Evolutionary conservation across 2,888 invertebrate genomes (phyloP).

Genomic region (Limnephilus auricula): DNA sequence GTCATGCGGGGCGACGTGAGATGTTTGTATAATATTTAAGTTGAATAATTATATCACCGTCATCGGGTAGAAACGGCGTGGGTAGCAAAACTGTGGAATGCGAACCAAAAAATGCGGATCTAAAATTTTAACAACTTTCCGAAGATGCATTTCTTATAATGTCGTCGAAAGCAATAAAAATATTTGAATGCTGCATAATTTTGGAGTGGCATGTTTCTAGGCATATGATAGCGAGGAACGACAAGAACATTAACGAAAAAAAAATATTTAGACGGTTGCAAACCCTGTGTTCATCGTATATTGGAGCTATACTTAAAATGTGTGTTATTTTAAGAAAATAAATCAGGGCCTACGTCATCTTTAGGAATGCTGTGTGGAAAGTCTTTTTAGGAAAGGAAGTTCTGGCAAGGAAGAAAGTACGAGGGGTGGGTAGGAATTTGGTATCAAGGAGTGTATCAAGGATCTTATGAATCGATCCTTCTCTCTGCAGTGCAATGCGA

Average conservation of each 20-base stretch:
- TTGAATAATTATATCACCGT: constrained; percentile 6
- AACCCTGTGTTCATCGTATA: too few species aligned
- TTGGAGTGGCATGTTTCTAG: background rate
- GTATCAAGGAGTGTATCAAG: too few species aligned
- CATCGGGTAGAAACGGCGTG: background rate
- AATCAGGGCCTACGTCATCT: too few species aligned
- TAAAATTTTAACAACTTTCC: background rate
- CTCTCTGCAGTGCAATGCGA: too few species aligned
- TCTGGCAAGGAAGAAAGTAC: too few species aligned
- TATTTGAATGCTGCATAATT: background rate
- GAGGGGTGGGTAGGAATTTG: too few species aligned
- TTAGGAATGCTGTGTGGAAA: too few species aligned
- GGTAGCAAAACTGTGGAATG: background rate
- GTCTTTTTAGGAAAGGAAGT: too few species aligned
- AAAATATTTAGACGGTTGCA: too few species aligned
- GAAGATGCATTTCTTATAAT: background rate
- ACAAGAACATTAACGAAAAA: background rate
- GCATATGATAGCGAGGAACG: background rate
- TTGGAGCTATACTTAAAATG: too few species aligned
- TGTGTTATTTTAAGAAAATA: too few species aligned
- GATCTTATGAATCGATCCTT: too few species aligned
- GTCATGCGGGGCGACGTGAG: constrained; percentile 22
- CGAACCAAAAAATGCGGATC: background rate
- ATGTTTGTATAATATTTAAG: constrained; percentile 29
- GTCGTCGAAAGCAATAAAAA: background rate